Base-by-base conservation (phyloP, 2,888 invertebrate genomes). In the Cerastoderma edule region DNA sequence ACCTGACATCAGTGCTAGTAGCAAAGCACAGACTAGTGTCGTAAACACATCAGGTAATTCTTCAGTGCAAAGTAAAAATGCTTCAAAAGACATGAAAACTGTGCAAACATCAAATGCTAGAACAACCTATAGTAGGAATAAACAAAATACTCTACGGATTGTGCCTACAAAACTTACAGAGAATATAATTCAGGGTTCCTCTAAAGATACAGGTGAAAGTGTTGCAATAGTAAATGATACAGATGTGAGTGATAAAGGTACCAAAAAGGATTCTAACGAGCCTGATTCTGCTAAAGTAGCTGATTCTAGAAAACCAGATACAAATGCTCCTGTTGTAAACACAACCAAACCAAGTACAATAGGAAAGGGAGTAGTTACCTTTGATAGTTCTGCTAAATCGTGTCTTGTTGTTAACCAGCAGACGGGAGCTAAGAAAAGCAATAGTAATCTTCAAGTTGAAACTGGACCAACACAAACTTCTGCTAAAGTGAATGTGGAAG, bases 121-220 rank as follows among this genome's bases (percentile, higher is more conserved):
- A n/a, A n/a, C n/a, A n/a, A n/a, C n/a, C n/a, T n/a, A n/a, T n/a
- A n/a, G n/a, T n/a, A n/a, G n/a, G n/a, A n/a, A n/a, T n/a, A n/a
- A n/a, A n/a, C n/a, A n/a, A n/a, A 33, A 33, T 16, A 64, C 33
- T 24, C 27, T 85, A 60, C 84, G 84, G 28, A 84, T 85, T 39
- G 83, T 84, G 19, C 84, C 85, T 35, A 82, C 84, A 33, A 83
- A 82, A 75, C 77, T 85, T 28, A 72, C 83, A n/a, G 77, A 80
- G 67, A 85, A 83, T 71, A 81, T 84, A 30, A 72, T 80, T 4
- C 32, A 60, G 13, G 39, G 39, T 39, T 39, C 75, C 44, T 72
- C 77, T 60, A 67, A 75, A 70, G 75, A 78, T 50, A 66, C 72
- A 57, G 50, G 63, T n/a, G 50, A 44, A n/a, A 66, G 10, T n/a